phyloP scores from a whole-genome alignment of 2,797 vertebrate species.

The Orestias chungarensis region DNA sequence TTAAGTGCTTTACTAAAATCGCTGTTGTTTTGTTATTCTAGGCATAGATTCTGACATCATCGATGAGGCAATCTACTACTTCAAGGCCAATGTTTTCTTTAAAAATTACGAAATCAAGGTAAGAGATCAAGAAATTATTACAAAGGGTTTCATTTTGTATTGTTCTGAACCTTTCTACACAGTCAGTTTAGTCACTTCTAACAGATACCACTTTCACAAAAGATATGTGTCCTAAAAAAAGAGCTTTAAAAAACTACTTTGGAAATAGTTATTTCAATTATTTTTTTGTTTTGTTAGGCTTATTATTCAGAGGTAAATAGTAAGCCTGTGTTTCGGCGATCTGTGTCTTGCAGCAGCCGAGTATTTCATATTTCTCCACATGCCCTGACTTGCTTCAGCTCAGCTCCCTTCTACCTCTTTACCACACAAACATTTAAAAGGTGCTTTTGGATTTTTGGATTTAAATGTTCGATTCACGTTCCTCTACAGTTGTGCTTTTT shows the following conservation, averaged over 20 bases:
- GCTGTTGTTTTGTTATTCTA: conserved; percentile 54
- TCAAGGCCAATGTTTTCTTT: conserved; percentile 99
- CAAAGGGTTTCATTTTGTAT: neutral
- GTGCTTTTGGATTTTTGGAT: conserved; percentile 20
- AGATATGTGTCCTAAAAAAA: neutral
- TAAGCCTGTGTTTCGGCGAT: neutral
- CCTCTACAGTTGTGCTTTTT: neutral
- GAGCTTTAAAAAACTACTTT: neutral
- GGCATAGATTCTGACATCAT: conserved; percentile 94
- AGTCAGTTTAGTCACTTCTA: neutral
- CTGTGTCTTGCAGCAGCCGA: conserved; percentile 20
- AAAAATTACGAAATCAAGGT: conserved; percentile 99
- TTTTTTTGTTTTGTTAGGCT: too few relatives aligned
- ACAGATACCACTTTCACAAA: neutral
- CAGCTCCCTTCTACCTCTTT: neutral
- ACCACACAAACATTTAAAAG: conserved; percentile 22
- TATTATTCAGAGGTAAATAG: too few relatives aligned
- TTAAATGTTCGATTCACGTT: too few relatives aligned
- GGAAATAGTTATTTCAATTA: too few relatives aligned
- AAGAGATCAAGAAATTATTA: neutral
- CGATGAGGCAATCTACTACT: conserved; percentile 98
- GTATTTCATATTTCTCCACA: conserved; percentile 32
- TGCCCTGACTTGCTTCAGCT: conserved; percentile 53
- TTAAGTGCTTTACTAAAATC: neutral
- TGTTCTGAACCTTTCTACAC: neutral